A percentile compares a stretch with the other conserved stretches of the same genome.
Conservation (phyloP, 2,888 invertebrate species). For the Spicauda simplicius region DNA sequence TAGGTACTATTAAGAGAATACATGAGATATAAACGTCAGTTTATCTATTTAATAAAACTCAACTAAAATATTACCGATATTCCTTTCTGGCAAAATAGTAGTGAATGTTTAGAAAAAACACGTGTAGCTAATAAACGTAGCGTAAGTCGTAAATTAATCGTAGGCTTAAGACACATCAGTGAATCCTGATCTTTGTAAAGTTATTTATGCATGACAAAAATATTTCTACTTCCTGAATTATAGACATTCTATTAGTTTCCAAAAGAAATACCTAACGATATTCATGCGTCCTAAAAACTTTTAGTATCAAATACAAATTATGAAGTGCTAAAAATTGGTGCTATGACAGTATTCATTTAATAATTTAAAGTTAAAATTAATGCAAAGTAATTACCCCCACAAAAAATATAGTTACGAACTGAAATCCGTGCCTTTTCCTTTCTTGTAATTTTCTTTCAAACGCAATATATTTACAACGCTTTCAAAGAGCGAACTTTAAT, state of each 20-base stretch:
- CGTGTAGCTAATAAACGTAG: slow-evolving; percentile 6
- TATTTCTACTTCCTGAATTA: slow-evolving; percentile 8
- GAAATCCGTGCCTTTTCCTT: no score
- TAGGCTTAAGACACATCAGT: slow-evolving; percentile 6
- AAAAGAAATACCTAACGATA: neutral
- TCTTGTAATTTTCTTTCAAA: no score
- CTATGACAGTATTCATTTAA: slow-evolving; percentile 5
- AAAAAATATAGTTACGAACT: no score
- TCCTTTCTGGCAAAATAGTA: slow-evolving; percentile 4
- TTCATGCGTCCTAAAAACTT: neutral
- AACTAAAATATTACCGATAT: slow-evolving; percentile 1
- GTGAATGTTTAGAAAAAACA: slow-evolving; percentile 17
- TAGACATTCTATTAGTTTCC: slow-evolving; percentile 26
- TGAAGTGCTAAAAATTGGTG: slow-evolving; percentile 9
- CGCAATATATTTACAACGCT: no score
- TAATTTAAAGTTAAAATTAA: no score
- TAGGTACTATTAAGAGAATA: no score
- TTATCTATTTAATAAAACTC: neutral
- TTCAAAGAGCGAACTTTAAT: no score
- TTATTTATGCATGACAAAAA: neutral
- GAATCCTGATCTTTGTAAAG: slow-evolving; percentile 4
- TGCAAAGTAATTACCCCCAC: no score
- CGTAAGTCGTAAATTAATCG: slow-evolving; percentile 4
- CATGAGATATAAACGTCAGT: neutral
- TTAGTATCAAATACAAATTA: neutral